phyloP scores from a whole-genome alignment of 2,797 vertebrate genomes.

The Danio tinwini region DNA sequence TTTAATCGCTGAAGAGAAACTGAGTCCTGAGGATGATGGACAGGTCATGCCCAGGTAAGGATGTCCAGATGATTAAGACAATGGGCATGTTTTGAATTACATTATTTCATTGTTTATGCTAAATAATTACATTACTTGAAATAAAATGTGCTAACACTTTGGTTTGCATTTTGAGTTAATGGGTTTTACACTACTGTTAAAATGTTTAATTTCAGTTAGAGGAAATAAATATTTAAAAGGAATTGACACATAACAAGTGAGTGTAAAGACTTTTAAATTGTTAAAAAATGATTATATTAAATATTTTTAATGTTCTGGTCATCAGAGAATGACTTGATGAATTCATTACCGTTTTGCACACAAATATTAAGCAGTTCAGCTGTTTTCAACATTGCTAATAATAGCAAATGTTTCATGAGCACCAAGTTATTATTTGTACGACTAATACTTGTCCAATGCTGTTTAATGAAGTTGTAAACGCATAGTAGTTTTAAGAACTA shows the following conservation, averaged over 20 bases:
- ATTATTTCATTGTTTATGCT: background rate
- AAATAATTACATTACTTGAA: background rate
- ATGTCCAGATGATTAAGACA: background rate
- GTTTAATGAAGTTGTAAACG: too few species aligned
- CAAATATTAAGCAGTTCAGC: background rate
- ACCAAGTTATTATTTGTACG: too few species aligned
- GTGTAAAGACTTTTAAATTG: background rate
- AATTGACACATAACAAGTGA: background rate
- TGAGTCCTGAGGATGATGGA: constrained; percentile 95
- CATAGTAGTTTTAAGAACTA: too few species aligned
- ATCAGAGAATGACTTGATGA: background rate
- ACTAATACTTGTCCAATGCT: too few species aligned
- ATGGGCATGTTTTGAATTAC: background rate
- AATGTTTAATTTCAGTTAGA: too few species aligned
- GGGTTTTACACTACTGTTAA: background rate
- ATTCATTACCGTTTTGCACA: background rate
- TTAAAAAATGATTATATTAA: background rate
- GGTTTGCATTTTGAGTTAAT: background rate
- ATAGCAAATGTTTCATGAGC: background rate
- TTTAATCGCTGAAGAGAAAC: constrained; percentile 96
- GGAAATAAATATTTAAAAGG: too few species aligned
- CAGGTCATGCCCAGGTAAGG: constrained; percentile 94
- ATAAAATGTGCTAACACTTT: background rate
- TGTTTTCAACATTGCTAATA: background rate
- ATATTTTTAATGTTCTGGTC: background rate